Evolutionary conservation across 2,113 vertebrate species (phyloP), one percentile per base, ranked within the genome.

Genomic region (Chloroceryle aenea): DNA sequence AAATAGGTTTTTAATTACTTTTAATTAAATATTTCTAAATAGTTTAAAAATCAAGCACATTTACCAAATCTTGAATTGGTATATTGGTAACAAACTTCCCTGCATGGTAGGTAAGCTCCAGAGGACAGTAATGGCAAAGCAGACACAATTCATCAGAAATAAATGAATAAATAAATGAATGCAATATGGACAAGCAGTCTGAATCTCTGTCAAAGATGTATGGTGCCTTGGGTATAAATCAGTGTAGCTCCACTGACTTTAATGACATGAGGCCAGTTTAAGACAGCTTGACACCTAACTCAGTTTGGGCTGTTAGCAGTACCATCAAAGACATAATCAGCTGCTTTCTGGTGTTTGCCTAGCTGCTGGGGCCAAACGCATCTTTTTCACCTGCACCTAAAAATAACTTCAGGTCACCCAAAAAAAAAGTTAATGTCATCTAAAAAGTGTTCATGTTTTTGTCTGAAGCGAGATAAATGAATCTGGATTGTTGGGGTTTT

Each of bases 221-320:
- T 3, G 11, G 87, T 77, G 90, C 93, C 87, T 86, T 85, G 93
- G 87, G 91, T 93, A 93, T 95, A 96, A 93, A 95, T 96, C 87
- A 94, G 94, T 74, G 91, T 91, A 91, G 95, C 82, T 97, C 82
- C 93, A 93, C 79, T 93, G 96, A 64, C 92, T 96, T 40, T 84
- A 91, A 40, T 84, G 92, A 87, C 91, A 95, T 15, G 4, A 10
- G 91, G 76, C 69, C 84, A 85, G 30, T 82, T 47, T 38, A 55
- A 79, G 91, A 82, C 13, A 40, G 69, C 76, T 79, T 91, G 92
- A 90, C 90, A 92, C 75, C 11, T 10, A 73, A 22, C 71, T 58
- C 36, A 5, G 26, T 75, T 69, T 45, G 85, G 81, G 87, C 85
- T 85, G 79, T 94, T 97, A 90, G 92, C 55, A 55, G 67, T 88